phyloP scores from a whole-genome alignment of 2,113 vertebrate species.

The Chascanopsetta lugubris region DNA sequence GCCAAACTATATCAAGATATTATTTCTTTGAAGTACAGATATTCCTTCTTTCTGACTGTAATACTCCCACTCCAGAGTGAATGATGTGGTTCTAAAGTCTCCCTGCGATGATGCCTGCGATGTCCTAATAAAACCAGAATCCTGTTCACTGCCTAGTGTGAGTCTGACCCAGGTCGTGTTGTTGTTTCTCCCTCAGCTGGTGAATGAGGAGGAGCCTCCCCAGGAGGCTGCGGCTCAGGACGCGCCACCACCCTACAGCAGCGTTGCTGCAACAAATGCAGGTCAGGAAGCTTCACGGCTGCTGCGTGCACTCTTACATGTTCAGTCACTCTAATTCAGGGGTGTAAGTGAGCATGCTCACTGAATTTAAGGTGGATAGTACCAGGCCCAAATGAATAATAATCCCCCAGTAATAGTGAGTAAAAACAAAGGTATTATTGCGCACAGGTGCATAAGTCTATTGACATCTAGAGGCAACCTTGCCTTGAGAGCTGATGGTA shows the following conservation, averaged over 20 bases:
- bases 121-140: not conserved
- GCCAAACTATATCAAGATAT: too few species aligned
- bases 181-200: slow-evolving; percentile 80
- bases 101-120: not conserved
- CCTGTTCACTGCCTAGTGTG: not conserved
- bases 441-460: too few species aligned
- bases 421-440: too few species aligned
- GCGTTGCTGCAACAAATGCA: slow-evolving; percentile 87
- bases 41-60: too few species aligned
- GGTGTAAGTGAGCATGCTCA: not conserved
- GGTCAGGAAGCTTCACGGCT: slow-evolving; percentile 71
- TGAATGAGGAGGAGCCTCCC: slow-evolving; percentile 90
- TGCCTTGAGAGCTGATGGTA: too few species aligned
- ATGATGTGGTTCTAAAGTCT: too few species aligned
- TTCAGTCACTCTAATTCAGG: not conserved
- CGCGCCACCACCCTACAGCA: slow-evolving; percentile 95
- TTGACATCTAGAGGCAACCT: too few species aligned
- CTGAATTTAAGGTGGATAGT: not conserved
- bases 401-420: not conserved
- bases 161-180: not conserved
- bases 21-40: too few species aligned
- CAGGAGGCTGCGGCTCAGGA: slow-evolving; percentile 78
- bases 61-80: too few species aligned
- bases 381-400: not conserved
- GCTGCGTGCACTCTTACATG: not conserved